Evolutionary conservation across 2,888 invertebrate species (phyloP).

Genomic region (Apamea crenata): DNA sequence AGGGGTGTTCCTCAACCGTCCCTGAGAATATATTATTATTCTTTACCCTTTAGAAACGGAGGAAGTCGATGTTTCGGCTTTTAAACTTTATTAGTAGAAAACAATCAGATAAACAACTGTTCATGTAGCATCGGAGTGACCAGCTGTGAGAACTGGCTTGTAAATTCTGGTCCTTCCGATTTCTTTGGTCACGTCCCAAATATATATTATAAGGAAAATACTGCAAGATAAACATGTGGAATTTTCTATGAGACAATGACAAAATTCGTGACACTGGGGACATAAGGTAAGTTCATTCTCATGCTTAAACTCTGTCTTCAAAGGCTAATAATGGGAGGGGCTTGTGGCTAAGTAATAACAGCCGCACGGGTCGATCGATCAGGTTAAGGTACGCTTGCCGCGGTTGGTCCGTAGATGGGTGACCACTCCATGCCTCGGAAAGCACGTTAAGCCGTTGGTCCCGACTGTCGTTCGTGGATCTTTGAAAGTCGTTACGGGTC

Average conservation of each 20-base stretch:
- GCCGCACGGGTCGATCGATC: too few species aligned
- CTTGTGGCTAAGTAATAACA: too few species aligned
- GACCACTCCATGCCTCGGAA: too few species aligned
- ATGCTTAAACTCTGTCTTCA: too few species aligned
- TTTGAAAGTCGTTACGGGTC: too few species aligned
- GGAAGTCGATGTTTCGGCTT: constrained; percentile 45
- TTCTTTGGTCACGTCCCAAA: neutral
- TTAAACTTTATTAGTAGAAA: constrained; percentile 49
- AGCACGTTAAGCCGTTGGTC: too few species aligned
- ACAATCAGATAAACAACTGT: constrained; percentile 52
- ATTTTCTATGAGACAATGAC: neutral
- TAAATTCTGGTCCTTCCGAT: neutral
- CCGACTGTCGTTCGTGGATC: too few species aligned
- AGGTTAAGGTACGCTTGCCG: too few species aligned
- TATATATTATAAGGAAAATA: neutral
- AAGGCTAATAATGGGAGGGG: too few species aligned
- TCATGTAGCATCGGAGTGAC: neutral
- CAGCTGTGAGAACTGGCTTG: constrained; percentile 1
- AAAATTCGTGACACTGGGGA: neutral
- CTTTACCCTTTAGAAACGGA: constrained; percentile 37
- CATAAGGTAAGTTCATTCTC: neutral
- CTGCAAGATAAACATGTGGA: too few species aligned
- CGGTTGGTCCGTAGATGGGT: too few species aligned
- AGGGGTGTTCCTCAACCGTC: constrained; percentile 52
- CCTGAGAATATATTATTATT: constrained; percentile 42